Base-by-base conservation (phyloP, 2,797 vertebrate genomes). In the Melanotaenia maccullochi region DNA sequence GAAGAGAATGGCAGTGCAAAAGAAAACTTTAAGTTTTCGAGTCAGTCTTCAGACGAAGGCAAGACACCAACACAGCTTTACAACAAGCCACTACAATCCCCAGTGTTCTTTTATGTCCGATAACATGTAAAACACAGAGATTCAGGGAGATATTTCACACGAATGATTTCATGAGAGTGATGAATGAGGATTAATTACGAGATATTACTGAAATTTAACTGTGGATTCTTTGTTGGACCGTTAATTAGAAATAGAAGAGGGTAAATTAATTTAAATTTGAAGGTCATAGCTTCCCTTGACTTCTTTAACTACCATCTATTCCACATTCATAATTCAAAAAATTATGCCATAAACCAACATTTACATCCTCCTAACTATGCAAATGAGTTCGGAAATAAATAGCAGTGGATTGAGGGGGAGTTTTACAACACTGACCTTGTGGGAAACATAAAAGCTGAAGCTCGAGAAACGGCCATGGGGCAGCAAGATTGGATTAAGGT, bases 391-490 rank as follows among this genome's bases (percentile, higher is more conserved):
- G 69, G 66, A 73, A 75, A 78, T 91, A 90, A 86, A 89, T 77
- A 75, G 82, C 51, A 5, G 52, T 47, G 81, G 73, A 85, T 85
- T 84, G 81, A 84, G 71, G 82, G 68, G 75, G 81, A 64, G 66
- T 82, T 90, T 93, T 89, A 88, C 73, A 74, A 44, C 81, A 52
- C 2, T 89, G 90, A 93, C 90, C 86, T 94, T 91, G 85, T 65
- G 76, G 84, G 63, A 51, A 78, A 82, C 67, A 75, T 86, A 78
- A 86, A 89, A 79, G 71, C 78, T 65, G 71, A n/a, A 72, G 70
- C 65, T 74, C 59, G 54, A 49, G 49, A 81, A 71, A 71, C 74
- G 36, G 82, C 67, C 79, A 73, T 68, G 32, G 65, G 52, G 66
- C 75, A 64, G 67, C 60, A 3, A 82, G 75, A 91, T 89, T 83